Percentiles rank a stretch among this genome's conserved stretches.
Evolutionary conservation across 2,113 vertebrate species (phyloP).

Genomic region (Dasyornis broadbenti): DNA sequence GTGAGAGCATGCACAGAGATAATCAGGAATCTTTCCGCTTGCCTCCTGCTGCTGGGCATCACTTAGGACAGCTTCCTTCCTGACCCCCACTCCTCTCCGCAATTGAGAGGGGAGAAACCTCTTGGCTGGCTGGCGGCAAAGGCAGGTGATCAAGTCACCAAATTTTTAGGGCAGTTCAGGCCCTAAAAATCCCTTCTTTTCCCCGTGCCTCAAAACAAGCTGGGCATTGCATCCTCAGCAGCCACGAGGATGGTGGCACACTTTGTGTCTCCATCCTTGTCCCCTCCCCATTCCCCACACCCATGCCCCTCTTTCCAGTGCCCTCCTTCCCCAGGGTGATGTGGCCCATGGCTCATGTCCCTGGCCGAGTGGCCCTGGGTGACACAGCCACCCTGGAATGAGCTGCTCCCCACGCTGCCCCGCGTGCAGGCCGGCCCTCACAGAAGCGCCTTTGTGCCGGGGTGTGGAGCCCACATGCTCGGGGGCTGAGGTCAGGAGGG

Average conservation of each 20-base stretch:
- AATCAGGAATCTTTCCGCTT: background rate
- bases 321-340: background rate
- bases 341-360: background rate
- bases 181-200: background rate
- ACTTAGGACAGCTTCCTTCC: background rate
- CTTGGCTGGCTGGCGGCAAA: background rate
- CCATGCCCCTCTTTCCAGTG: background rate
- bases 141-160: background rate
- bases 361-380: rapidly evolving
- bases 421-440: background rate
- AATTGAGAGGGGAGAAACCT: background rate
- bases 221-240: too few relatives aligned
- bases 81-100: background rate
- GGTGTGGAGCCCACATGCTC: background rate
- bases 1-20: background rate
- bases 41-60: background rate
- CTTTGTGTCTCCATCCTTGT: background rate
- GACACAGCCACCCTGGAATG: background rate
- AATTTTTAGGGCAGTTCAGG: background rate
- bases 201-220: background rate
- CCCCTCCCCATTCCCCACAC: background rate
- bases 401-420: slow-evolving; percentile 9
- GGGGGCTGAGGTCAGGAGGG: slow-evolving; percentile 12
- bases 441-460: slow-evolving; percentile 41
- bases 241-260: too few relatives aligned